Percentiles rank a stretch among this genome's conserved stretches.
phyloP scores from a whole-genome alignment of 2,113 vertebrate genomes.

The Channa argus region DNA sequence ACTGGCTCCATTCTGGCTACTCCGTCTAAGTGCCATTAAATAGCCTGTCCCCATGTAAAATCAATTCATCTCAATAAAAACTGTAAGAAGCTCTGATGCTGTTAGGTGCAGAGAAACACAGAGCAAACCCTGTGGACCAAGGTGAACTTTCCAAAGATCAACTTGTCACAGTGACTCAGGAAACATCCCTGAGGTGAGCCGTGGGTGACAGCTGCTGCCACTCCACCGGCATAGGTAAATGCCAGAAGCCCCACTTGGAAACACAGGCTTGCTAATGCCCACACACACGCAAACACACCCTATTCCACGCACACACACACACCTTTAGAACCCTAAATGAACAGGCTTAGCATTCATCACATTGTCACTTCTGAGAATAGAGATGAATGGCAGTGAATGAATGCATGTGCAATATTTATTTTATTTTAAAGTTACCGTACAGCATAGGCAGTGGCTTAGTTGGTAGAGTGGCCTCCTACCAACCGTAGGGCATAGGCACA shows the following conservation, averaged over 20 bases:
- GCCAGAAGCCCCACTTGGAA: conserved; percentile 71
- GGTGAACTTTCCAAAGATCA: conserved; percentile 83
- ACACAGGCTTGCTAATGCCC: conserved; percentile 21
- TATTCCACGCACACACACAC: not conserved
- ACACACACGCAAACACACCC: conserved; percentile 5
- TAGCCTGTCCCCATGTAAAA: not conserved
- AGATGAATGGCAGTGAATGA: not conserved
- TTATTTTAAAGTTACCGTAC: not conserved
- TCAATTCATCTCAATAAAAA: conserved; percentile 20
- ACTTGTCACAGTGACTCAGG: conserved; percentile 79
- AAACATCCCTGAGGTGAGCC: conserved; percentile 79
- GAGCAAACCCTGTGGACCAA: conserved; percentile 58
- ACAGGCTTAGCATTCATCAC: not conserved
- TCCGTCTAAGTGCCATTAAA: not conserved
- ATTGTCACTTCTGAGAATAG: conserved; percentile 12
- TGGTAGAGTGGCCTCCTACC: too few relatives aligned
- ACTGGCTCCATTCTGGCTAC: too few relatives aligned
- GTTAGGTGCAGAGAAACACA: conserved; percentile 17
- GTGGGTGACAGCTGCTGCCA: conserved; percentile 75
- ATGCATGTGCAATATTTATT: not conserved
- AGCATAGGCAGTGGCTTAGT: too few relatives aligned
- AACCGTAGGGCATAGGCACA: not conserved
- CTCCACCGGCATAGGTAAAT: conserved; percentile 75
- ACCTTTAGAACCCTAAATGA: conserved; percentile 8
- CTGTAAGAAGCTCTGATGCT: conserved; percentile 4